Percentiles rank a stretch among this genome's conserved stretches.
Conservation (phyloP, 2,113 vertebrate genomes). For the Lota lota region DNA sequence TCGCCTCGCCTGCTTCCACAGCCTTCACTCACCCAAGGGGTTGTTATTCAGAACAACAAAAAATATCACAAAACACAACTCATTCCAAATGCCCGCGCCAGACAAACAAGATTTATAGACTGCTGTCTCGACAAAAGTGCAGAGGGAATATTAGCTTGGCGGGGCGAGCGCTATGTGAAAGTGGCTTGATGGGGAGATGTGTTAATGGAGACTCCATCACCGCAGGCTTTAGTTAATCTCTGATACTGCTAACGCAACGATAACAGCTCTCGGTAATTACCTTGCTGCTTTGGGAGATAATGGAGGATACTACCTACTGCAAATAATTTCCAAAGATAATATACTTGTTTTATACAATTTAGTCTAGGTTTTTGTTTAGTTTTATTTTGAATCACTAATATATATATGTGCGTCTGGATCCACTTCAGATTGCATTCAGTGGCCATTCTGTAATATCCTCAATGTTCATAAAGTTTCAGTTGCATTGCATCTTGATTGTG, state of each 20-base stretch:
- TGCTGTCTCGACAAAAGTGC: conserved; percentile 16
- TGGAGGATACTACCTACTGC: conserved; percentile 35
- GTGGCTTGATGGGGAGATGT: conserved; percentile 34
- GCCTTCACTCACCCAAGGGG: conserved; percentile 38
- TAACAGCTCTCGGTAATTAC: conserved; percentile 59
- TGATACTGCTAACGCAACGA: conserved; percentile 51
- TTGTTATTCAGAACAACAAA: conserved; percentile 17
- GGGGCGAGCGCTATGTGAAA: background rate
- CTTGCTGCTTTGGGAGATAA: conserved; percentile 50
- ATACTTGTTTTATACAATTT: background rate
- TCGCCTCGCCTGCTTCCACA: conserved; percentile 52
- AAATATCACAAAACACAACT: conserved; percentile 13
- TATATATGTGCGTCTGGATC: background rate
- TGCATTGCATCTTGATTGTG: conserved; percentile 3
- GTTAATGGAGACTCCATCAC: conserved; percentile 31
- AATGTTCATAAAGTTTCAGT: conserved; percentile 7
- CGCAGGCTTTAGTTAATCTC: conserved; percentile 39
- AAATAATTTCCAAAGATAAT: too few species aligned
- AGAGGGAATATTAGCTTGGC: conserved; percentile 24
- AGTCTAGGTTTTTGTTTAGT: too few species aligned
- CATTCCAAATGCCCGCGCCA: conserved; percentile 23
- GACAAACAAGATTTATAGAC: conserved; percentile 36
- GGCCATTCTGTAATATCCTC: background rate
- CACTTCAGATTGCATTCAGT: too few species aligned
- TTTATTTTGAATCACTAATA: too few species aligned